Evolutionary conservation across 2,888 invertebrate genomes (phyloP), one percentile per base, ranked within the genome.

Genomic region (Amphiduros pacificus): DNA sequence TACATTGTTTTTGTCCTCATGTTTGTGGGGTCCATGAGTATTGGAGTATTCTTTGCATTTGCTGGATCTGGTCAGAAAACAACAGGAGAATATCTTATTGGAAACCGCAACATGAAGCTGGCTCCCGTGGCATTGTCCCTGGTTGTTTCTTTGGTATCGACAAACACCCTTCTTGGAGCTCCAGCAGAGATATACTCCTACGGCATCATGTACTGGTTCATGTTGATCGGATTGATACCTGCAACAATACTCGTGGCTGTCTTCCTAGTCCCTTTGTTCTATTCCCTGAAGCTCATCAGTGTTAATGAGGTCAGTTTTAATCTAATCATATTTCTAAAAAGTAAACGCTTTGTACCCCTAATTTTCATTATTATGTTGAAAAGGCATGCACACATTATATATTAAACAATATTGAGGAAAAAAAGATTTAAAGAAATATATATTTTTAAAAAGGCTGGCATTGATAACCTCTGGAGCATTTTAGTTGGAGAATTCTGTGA

Each of bases 191-290:
- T 50, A 32, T 58, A 58, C 58, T 32, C 36, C 51, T 36, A 32
- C 17, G 58, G 58, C 26, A 58, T 41, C 27, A 36, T 40, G 58
- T 58, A 40, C 36, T 2, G 29, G 5, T 40, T 58, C 27, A 50
- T 50, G 29, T 31, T 49, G 24, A 11, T 58, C 11, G 50, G 36
- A 1, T 31, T 41, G 22, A 58, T 51, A 17, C 22, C 50, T 2
- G 58, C 50, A 22, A 40, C 40, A 17, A 32, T 58, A 26, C 27
- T 31, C 11, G 50, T 31, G 9, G 58, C 58, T 6, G 36, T 32
- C 32, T 40, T 58, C 31, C 50, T 58, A 29, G 56, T 56, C 11
- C 56, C 56, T 20, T 32, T 56, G n/a, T 56, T 56, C 31, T 56
- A 48, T 26, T 49, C 56, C n/a, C 49, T 56, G 6, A 56, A 56